Conservation (phyloP, 2,797 vertebrate species). For the Acanthis flammea region DNA sequence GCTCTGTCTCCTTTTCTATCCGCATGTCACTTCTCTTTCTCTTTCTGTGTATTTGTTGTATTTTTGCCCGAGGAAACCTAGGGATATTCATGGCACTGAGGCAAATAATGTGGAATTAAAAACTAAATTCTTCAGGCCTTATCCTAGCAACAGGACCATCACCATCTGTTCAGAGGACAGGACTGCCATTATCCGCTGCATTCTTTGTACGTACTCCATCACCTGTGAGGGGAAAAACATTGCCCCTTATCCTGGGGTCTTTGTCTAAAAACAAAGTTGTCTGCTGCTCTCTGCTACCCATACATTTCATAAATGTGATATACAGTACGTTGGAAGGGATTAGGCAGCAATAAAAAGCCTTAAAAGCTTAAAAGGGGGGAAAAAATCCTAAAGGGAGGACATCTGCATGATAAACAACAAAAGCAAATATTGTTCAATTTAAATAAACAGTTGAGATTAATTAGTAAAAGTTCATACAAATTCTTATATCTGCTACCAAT, state of each 20-base stretch:
- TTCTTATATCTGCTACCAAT: not conserved
- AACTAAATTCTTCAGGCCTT: conserved; percentile 85
- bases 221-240: conserved; percentile 83
- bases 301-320: conserved; percentile 68
- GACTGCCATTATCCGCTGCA: conserved; percentile 78
- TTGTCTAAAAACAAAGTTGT: conserved; percentile 75
- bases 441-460: conserved; percentile 35
- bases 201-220: conserved; percentile 82
- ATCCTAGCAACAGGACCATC: conserved; percentile 90
- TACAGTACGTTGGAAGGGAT: conserved; percentile 63
- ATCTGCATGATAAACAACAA: conserved; percentile 49
- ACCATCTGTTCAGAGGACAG: conserved; percentile 88
- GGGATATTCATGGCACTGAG: conserved; percentile 83
- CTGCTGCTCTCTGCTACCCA: conserved; percentile 62
- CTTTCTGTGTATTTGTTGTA: conserved; percentile 67
- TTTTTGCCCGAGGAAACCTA: conserved; percentile 81
- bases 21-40: conserved; percentile 70
- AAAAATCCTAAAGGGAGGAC: conserved; percentile 7
- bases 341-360: conserved; percentile 25
- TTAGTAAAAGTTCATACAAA: not conserved
- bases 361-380: not conserved
- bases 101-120: conserved; percentile 92
- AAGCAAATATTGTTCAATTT: conserved; percentile 55
- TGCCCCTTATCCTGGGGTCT: conserved; percentile 75
- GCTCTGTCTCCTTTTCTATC: conserved; percentile 67